phyloP scores from a whole-genome alignment of 1,140 invertebrate species.

The Oscheius sp. region DNA sequence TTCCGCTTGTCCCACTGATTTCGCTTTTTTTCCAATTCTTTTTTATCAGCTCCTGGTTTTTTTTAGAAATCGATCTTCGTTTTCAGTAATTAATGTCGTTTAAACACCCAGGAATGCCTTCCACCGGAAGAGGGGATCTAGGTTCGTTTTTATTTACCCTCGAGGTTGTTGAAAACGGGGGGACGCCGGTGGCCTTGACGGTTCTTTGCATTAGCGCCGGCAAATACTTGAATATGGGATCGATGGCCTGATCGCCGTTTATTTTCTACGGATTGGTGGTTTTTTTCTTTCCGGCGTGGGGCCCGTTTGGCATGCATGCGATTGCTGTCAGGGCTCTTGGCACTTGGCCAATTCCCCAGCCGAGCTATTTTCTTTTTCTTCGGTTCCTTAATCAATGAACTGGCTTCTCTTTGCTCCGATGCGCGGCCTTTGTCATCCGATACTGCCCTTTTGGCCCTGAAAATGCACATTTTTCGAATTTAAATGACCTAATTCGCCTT shows the following conservation, averaged over 20 bases:
- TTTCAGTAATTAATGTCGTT: no score
- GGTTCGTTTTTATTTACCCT: not conserved
- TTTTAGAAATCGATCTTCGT: no score
- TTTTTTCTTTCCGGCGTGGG: not conserved
- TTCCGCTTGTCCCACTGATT: no score
- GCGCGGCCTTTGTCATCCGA: no score
- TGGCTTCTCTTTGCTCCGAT: no score
- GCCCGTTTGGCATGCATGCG: constrained; percentile 4
- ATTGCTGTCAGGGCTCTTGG: constrained; percentile 1
- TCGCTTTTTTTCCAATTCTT: no score
- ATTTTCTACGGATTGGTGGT: not conserved
- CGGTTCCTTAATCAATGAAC: not conserved
- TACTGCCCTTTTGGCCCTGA: no score
- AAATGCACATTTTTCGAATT: no score
- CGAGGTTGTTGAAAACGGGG: not conserved
- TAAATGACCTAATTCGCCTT: no score
- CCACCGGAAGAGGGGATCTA: no score
- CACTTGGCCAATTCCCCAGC: not conserved
- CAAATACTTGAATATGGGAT: no score
- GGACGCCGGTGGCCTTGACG: not conserved
- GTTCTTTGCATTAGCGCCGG: not conserved
- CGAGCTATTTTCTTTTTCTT: not conserved
- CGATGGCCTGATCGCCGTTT: not conserved
- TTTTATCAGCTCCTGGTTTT: no score
- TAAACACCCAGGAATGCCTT: not conserved